Evolutionary conservation across 2,797 vertebrate species (phyloP).

Genomic region (Saxicola maurus): DNA sequence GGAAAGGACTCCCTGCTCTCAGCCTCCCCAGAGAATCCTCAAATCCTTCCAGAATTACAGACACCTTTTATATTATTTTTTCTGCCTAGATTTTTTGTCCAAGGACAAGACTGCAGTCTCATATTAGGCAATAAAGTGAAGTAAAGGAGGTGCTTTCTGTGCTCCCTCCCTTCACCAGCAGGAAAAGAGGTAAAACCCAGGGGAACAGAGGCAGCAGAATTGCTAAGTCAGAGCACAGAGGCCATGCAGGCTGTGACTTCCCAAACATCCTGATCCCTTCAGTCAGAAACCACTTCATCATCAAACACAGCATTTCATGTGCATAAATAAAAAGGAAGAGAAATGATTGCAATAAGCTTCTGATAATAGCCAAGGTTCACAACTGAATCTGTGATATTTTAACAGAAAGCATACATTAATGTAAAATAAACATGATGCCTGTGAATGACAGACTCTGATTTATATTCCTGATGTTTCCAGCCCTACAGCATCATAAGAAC

Average conservation of each 20-base stretch:
- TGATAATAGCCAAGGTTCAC: neutral
- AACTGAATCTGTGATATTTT: neutral
- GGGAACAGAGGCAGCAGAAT: neutral
- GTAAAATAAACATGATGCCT: neutral
- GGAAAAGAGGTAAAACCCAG: slow-evolving; percentile 61
- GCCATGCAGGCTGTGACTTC: neutral
- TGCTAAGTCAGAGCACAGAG: neutral
- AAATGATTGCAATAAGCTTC: neutral
- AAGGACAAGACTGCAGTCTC: slow-evolving; percentile 59
- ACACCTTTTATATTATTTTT: neutral
- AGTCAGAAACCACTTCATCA: neutral
- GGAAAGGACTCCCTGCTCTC: accelerated
- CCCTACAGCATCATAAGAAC: slow-evolving; percentile 65
- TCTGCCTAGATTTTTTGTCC: slow-evolving; percentile 57
- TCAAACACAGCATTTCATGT: neutral
- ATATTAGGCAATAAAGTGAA: slow-evolving; percentile 61
- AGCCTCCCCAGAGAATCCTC: neutral
- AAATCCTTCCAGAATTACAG: neutral
- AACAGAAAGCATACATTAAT: neutral
- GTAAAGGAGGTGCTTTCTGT: slow-evolving; percentile 69
- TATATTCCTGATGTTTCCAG: slow-evolving; percentile 68
- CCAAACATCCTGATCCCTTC: neutral
- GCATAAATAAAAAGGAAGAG: neutral
- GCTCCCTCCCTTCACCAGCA: slow-evolving; percentile 73
- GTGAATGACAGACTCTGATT: neutral